Evolutionary conservation across 2,113 vertebrate species (phyloP).

Genomic region (Nyctibius bracteatus): DNA sequence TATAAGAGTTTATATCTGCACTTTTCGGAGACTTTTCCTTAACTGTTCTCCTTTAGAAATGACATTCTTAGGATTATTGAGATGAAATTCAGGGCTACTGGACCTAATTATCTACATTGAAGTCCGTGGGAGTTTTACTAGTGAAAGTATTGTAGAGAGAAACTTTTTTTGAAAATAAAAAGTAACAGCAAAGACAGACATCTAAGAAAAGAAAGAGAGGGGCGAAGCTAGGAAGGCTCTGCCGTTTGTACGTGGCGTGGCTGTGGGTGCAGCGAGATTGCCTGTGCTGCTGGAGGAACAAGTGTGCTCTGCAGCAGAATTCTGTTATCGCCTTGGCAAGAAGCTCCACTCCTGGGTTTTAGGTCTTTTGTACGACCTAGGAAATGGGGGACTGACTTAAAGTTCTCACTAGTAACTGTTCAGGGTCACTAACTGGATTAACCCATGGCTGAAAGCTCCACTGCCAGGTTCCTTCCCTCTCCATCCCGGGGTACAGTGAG

Average conservation of each 20-base stretch:
- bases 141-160: not conserved
- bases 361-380: not conserved
- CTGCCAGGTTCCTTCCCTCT: not conserved
- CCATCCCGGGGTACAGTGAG: not conserved
- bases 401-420: not conserved
- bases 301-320: not conserved
- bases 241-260: accelerated
- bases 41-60: not conserved
- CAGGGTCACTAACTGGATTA: accelerated
- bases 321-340: not conserved
- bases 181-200: not conserved
- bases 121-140: not conserved
- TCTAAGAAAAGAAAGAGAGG: not conserved
- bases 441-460: not conserved
- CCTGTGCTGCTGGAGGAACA: not conserved
- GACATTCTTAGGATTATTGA: not conserved
- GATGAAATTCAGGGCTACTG: not conserved
- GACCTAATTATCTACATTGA: not conserved
- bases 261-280: not conserved
- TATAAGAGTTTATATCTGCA: not conserved
- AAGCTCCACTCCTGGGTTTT: not conserved
- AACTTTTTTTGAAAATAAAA: not conserved
- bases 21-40: not conserved
- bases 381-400: not conserved
- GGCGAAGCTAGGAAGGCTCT: not conserved